phyloP scores from a whole-genome alignment of 2,888 invertebrate genomes.

The Epistrophe grossulariae region DNA sequence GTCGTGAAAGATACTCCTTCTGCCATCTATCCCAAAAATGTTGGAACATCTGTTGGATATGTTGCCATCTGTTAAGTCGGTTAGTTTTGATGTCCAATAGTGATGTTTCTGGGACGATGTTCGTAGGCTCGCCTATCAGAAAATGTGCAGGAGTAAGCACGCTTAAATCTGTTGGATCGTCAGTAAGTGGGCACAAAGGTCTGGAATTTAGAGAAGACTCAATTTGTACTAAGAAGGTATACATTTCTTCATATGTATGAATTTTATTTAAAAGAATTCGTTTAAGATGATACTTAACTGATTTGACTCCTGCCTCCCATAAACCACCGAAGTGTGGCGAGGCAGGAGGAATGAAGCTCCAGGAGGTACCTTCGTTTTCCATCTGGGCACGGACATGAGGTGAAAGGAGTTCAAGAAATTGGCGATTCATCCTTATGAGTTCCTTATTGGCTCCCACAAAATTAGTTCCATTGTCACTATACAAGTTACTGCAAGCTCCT shows the following conservation, averaged over 20 bases:
- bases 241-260: too few species aligned
- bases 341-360: slow-evolving; percentile 6
- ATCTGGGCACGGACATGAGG: background rate
- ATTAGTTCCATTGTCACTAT: slow-evolving; percentile 41
- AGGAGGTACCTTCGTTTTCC: background rate
- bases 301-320: too few species aligned
- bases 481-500: background rate
- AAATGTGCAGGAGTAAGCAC: background rate
- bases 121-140: background rate
- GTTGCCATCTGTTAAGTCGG: too few species aligned
- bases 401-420: background rate
- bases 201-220: too few species aligned
- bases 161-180: background rate
- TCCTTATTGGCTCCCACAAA: slow-evolving; percentile 18
- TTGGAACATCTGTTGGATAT: too few species aligned
- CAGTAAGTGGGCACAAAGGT: slow-evolving; percentile 18
- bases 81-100: too few species aligned
- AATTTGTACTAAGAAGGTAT: too few species aligned
- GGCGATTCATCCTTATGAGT: background rate
- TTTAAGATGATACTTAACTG: too few species aligned
- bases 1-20: too few species aligned
- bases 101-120: background rate
- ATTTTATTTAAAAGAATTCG: too few species aligned
- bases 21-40: too few species aligned
- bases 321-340: too few species aligned